phyloP scores from a whole-genome alignment of 1,140 invertebrate species.

The Lordiphosa stackelbergi region DNA sequence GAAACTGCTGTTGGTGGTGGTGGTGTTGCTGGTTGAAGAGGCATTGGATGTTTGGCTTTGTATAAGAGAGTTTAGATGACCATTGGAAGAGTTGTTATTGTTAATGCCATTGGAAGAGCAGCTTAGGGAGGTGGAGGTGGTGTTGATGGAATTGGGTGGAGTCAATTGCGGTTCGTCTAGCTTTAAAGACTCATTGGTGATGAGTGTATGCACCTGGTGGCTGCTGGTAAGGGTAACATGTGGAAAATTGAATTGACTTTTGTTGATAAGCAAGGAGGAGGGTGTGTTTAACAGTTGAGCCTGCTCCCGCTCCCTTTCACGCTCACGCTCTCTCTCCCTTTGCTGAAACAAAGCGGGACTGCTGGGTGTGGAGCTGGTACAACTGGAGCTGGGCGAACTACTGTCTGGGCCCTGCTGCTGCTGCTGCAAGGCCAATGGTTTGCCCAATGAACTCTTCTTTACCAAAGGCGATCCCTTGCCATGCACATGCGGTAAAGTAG shows the following conservation, averaged over 20 bases:
- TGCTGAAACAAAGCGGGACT: constrained; percentile 88
- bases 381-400: constrained; percentile 96
- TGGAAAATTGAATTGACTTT: constrained; percentile 91
- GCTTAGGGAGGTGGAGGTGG: too few species aligned
- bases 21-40: constrained; percentile 33
- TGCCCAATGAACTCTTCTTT: constrained; percentile 37
- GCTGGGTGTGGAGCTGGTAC: constrained; percentile 96
- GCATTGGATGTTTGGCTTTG: constrained; percentile 50
- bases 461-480: constrained; percentile 77
- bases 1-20: constrained; percentile 49
- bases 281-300: constrained; percentile 21
- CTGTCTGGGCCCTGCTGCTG: constrained; percentile 83
- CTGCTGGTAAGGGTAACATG: constrained; percentile 76
- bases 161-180: constrained; percentile 3
- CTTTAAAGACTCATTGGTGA: background rate
- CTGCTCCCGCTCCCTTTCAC: constrained; percentile 71
- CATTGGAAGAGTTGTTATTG: constrained; percentile 17
- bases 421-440: constrained; percentile 22
- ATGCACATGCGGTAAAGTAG: constrained; percentile 28
- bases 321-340: constrained; percentile 79
- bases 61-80: constrained; percentile 38
- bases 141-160: background rate
- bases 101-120: too few species aligned
- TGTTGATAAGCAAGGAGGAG: constrained; percentile 64
- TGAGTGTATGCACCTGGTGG: constrained; percentile 2